A percentile compares a stretch with the other conserved stretches of the same genome.
Evolutionary conservation across 1,140 invertebrate species (phyloP).

Genomic region (Potamilus streckersoni): DNA sequence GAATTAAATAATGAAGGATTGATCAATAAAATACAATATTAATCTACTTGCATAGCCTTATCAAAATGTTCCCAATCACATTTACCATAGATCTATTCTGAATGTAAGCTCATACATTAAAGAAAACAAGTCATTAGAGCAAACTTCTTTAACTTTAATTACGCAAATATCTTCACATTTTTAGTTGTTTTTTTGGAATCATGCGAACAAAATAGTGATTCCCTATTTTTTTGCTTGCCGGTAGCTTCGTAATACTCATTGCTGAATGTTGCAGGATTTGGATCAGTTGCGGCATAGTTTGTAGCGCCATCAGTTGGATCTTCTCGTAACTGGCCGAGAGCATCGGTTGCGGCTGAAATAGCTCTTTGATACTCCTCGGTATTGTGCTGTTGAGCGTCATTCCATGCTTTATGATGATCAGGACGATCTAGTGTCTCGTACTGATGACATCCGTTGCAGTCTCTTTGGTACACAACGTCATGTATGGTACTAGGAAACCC

Average conservation of each 20-base stretch:
- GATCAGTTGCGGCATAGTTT: neutral
- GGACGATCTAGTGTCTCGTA: neutral
- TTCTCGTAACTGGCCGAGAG: neutral
- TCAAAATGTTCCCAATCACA: no score
- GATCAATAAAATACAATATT: no score
- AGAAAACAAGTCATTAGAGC: no score
- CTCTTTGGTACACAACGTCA: neutral
- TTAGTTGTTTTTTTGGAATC: no score
- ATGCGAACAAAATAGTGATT: slow-evolving; percentile 1
- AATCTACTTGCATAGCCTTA: no score
- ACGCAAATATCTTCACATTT: no score
- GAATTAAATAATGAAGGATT: no score
- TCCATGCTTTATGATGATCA: neutral
- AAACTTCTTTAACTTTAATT: no score
- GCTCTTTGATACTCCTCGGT: neutral
- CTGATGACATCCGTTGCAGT: neutral
- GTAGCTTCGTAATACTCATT: neutral
- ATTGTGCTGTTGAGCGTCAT: neutral
- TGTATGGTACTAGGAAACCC: slow-evolving; percentile 3
- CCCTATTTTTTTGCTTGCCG: neutral
- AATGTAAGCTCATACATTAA: no score
- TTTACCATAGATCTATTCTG: no score
- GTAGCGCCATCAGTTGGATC: neutral
- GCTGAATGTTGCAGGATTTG: neutral
- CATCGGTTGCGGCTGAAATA: neutral